Percentiles rank a stretch among this genome's conserved stretches.
Evolutionary conservation across 64 coral and sea anemone species (phyloP).

Genomic region (Trachythela sp.): DNA sequence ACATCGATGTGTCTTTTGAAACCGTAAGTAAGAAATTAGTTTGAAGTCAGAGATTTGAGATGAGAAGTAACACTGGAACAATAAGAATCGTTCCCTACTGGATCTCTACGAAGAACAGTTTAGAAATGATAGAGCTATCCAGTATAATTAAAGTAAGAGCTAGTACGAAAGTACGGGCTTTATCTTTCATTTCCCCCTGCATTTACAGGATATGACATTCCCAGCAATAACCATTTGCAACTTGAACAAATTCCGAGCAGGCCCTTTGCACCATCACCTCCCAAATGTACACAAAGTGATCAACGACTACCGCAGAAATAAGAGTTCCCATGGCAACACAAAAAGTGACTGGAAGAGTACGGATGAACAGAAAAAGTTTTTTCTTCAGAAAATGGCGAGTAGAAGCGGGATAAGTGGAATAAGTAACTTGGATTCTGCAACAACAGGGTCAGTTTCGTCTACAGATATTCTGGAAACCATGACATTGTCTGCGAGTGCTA

Average conservation of each 20-base stretch:
- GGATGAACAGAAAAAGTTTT: background rate
- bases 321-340: too few species aligned
- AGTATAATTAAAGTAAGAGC: background rate
- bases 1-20: constrained; percentile 48
- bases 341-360: background rate
- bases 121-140: too few species aligned
- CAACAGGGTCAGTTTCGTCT: too few species aligned
- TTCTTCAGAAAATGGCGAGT: too few species aligned
- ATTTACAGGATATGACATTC: constrained; percentile 31
- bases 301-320: too few species aligned
- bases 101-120: too few species aligned
- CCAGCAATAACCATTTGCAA: constrained; percentile 59
- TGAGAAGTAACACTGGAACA: too few species aligned
- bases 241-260: constrained; percentile 43
- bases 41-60: too few species aligned
- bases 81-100: too few species aligned
- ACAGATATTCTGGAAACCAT: too few species aligned
- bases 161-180: background rate
- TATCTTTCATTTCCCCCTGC: background rate
- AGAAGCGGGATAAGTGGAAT: background rate
- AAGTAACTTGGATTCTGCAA: too few species aligned
- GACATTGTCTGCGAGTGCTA: too few species aligned
- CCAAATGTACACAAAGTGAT: background rate
- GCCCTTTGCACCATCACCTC: background rate
- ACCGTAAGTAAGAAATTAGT: background rate